A percentile compares a stretch with the other conserved stretches of the same genome.
phyloP scores from a whole-genome alignment of 1,140 invertebrate species.

The Oryzaephilus surinamensis region DNA sequence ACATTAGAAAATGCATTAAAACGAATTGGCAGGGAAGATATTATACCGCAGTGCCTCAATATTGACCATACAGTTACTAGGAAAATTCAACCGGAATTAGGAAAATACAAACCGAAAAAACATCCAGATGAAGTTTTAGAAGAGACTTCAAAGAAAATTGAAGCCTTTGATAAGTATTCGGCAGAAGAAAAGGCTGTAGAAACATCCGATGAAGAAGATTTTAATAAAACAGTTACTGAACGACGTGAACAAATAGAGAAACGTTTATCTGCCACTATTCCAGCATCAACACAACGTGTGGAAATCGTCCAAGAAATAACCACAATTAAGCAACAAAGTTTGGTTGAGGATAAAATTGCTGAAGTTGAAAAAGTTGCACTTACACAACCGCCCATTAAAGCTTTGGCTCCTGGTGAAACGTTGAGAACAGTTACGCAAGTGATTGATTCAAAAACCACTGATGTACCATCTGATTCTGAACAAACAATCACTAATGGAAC shows the following conservation, averaged over 20 bases:
- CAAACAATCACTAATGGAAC: slow-evolving; percentile 13
- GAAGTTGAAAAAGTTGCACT: slow-evolving; percentile 46
- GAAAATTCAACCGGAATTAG: slow-evolving; percentile 32
- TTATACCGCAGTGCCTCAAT: slow-evolving; percentile 86
- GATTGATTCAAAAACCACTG: slow-evolving; percentile 15
- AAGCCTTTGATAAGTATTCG: slow-evolving; percentile 52
- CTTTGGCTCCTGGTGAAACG: too few species aligned
- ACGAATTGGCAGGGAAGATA: slow-evolving; percentile 83
- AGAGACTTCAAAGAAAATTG: slow-evolving; percentile 35
- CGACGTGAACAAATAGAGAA: slow-evolving; percentile 59
- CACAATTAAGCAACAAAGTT: slow-evolving; percentile 55
- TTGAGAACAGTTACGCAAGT: slow-evolving; percentile 34
- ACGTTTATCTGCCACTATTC: slow-evolving; percentile 50
- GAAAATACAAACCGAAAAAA: slow-evolving; percentile 30
- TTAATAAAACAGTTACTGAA: slow-evolving; percentile 55
- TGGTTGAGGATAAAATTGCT: slow-evolving; percentile 46
- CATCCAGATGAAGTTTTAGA: slow-evolving; percentile 36
- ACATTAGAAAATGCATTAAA: slow-evolving; percentile 79
- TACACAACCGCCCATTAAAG: too few species aligned
- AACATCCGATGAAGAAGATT: slow-evolving; percentile 52
- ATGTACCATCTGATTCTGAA: not conserved
- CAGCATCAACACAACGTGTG: slow-evolving; percentile 54
- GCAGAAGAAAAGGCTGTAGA: slow-evolving; percentile 58
- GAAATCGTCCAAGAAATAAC: slow-evolving; percentile 57
- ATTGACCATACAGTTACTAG: slow-evolving; percentile 50